Conservation (phyloP, 2,113 vertebrate genomes). For the Sitta europaea region DNA sequence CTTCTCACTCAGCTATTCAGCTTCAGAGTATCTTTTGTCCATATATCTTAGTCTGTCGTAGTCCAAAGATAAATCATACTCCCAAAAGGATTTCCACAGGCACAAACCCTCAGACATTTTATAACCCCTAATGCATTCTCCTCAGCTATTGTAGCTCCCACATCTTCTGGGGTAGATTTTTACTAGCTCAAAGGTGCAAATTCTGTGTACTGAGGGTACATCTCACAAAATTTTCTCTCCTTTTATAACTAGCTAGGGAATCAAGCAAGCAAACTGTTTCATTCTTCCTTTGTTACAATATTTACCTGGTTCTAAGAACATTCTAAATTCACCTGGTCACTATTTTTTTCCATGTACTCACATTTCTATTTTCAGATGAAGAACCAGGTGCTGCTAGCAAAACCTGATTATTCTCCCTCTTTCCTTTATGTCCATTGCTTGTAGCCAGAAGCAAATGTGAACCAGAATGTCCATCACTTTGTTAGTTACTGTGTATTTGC, state of each 20-base stretch:
- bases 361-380: not conserved
- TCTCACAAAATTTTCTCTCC: not conserved
- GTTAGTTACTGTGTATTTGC: not conserved
- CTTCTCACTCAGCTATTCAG: not conserved
- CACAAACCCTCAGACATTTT: not conserved
- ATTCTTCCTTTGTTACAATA: not conserved
- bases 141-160: not conserved
- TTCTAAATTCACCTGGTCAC: not conserved
- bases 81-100: not conserved
- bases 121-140: not conserved
- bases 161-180: not conserved
- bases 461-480: not conserved
- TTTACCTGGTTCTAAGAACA: not conserved
- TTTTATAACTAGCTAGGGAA: not conserved
- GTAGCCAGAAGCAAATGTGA: not conserved
- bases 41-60: rapidly evolving
- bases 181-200: not conserved
- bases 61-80: not conserved
- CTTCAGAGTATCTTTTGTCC: not conserved
- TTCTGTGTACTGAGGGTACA: not conserved
- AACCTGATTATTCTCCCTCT: not conserved
- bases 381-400: not conserved
- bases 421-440: not conserved
- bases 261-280: not conserved
- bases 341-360: not conserved